A percentile compares a stretch with the other conserved stretches of the same genome.
These are phyloP conservation scores for Lithobius niger DNA, from an alignment of 1,140 invertebrate genomes.

Conservation along the genomic window DNA sequence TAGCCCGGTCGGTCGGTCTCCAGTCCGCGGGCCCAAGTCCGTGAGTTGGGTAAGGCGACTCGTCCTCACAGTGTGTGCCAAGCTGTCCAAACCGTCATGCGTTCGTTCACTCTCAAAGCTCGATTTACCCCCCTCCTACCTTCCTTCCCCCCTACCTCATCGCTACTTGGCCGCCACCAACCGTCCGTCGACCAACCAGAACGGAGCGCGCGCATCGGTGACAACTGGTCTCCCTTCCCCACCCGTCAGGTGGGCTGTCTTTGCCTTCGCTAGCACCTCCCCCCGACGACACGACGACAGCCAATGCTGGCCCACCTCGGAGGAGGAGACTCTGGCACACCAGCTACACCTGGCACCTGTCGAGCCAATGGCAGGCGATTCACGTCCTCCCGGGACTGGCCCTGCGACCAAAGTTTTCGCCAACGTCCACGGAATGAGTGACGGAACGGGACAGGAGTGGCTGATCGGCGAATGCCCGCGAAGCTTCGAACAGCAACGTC, in stretches of 20 bases:
- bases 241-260: conserved; percentile 1
- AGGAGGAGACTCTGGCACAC: not conserved
- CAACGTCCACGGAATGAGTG: too few species aligned
- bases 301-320: conserved; percentile 4
- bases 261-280: not conserved
- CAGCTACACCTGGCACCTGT: conserved; percentile 7
- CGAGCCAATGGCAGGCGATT: conserved; percentile 7
- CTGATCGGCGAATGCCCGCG: too few species aligned
- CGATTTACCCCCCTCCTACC: too few species aligned
- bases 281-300: conserved; percentile 4
- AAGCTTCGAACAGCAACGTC: too few species aligned
- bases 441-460: too few species aligned
- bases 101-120: not conserved
- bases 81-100: not conserved
- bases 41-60: not conserved
- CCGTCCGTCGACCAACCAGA: not conserved
- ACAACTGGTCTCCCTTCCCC: not conserved
- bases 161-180: not conserved
- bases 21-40: not conserved
- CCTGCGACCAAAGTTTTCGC: too few species aligned
- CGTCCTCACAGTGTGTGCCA: not conserved
- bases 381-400: too few species aligned
- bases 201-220: not conserved
- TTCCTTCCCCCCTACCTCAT: too few species aligned
- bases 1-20: not conserved